Conservation (phyloP, 2,888 invertebrate species). For the Drosophila pseudotakahashii region DNA sequence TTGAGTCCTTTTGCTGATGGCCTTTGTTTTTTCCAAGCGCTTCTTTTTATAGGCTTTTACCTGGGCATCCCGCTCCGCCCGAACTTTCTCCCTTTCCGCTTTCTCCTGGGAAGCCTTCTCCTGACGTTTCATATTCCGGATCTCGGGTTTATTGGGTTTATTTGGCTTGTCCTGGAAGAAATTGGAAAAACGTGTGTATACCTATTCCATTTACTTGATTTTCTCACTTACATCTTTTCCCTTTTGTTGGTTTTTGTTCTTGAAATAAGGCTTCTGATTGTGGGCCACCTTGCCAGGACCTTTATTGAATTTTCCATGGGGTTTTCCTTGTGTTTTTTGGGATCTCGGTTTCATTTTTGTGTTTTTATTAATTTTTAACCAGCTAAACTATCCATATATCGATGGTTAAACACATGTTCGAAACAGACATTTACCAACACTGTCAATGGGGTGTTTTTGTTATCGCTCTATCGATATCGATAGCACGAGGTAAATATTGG, state of each 20-base stretch:
- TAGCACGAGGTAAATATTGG: conserved; percentile 2
- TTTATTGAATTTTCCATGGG: conserved; percentile 16
- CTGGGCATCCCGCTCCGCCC: conserved; percentile 85
- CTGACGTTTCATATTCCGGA: conserved; percentile 58
- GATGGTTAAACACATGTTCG: conserved; percentile 17
- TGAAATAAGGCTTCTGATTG: conserved; percentile 50
- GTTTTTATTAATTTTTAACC: not conserved
- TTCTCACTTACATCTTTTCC: conserved; percentile 39
- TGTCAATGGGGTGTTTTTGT: not conserved
- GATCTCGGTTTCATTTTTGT: conserved; percentile 8
- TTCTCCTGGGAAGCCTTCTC: conserved; percentile 58
- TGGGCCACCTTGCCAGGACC: conserved; percentile 20
- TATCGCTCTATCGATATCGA: not conserved
- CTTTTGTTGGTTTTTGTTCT: conserved; percentile 45
- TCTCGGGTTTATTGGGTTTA: conserved; percentile 58
- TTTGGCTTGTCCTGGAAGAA: conserved; percentile 49
- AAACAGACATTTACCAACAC: conserved; percentile 9
- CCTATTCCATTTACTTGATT: not conserved
- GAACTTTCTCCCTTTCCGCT: conserved; percentile 82
- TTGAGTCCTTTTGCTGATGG: conserved; percentile 90
- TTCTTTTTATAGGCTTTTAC: conserved; percentile 88
- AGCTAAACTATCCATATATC: conserved; percentile 2
- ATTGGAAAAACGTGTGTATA: not conserved
- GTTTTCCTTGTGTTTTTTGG: conserved; percentile 38
- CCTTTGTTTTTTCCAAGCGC: conserved; percentile 89